These are phyloP conservation scores for Myoxocephalus aenaeus DNA, from an alignment of 2,797 vertebrate species.

Conservation along the genomic window DNA sequence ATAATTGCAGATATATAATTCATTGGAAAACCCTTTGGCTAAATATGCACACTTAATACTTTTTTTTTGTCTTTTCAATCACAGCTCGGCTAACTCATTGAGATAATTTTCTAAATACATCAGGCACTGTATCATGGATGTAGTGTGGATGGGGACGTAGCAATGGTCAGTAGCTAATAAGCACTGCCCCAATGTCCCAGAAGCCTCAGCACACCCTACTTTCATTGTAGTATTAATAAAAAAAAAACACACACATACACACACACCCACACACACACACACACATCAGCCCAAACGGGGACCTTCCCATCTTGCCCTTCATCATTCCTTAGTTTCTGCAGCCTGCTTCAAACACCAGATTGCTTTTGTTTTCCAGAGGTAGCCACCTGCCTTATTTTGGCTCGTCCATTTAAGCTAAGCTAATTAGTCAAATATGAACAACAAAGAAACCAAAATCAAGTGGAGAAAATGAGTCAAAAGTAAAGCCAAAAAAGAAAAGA, in stretches of 20 bases:
- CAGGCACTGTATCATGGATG: conserved; percentile 86
- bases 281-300: conserved; percentile 62
- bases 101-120: conserved; percentile 81
- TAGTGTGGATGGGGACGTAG: conserved; percentile 78
- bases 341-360: conserved; percentile 63
- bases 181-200: conserved; percentile 70
- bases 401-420: conserved; percentile 59
- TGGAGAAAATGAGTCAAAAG: conserved; percentile 63
- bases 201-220: conserved; percentile 80
- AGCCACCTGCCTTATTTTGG: conserved; percentile 53
- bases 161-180: conserved; percentile 69
- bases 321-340: conserved; percentile 34
- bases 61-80: conserved; percentile 79
- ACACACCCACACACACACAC: conserved; percentile 45
- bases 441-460: conserved; percentile 64
- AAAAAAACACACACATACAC: conserved; percentile 52
- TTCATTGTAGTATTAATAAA: conserved; percentile 78
- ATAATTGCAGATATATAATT: conserved; percentile 78
- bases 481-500: conserved; percentile 57
- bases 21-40: conserved; percentile 86
- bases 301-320: conserved; percentile 64
- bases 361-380: conserved; percentile 64
- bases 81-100: conserved; percentile 82
- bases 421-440: conserved; percentile 74
- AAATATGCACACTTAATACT: conserved; percentile 86